Conservation (phyloP, 2,113 vertebrate genomes). For the Mionectes macconnelli region DNA sequence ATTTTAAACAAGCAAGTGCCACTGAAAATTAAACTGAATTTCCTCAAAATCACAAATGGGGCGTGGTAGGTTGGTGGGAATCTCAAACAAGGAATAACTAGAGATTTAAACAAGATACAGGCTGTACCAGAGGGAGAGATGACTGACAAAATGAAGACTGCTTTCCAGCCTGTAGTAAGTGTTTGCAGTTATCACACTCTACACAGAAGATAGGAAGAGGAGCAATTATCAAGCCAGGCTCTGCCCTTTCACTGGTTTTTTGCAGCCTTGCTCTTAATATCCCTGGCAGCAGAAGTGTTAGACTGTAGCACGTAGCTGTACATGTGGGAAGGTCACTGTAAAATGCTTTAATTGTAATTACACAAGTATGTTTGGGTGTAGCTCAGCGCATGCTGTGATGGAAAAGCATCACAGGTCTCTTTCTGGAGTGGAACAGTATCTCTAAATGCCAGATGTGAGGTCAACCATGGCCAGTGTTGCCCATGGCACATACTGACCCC, state of each 20-base stretch:
- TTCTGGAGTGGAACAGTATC: background rate
- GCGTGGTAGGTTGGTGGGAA: background rate
- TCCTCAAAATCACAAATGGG: background rate
- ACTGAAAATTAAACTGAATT: background rate
- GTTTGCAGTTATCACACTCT: background rate
- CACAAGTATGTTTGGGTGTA: background rate
- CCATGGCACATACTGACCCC: background rate
- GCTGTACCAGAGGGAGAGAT: background rate
- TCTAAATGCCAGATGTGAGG: background rate
- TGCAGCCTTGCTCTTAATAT: background rate
- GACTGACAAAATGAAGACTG: background rate
- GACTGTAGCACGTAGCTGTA: background rate
- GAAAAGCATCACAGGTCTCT: background rate
- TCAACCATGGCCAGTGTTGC: background rate
- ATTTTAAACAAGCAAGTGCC: background rate
- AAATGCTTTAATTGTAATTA: background rate
- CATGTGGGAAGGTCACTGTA: background rate
- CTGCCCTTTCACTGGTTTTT: background rate
- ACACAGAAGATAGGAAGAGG: background rate
- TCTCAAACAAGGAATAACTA: background rate
- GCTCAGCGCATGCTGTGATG: background rate
- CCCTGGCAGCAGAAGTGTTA: background rate
- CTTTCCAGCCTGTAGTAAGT: background rate
- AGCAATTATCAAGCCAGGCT: background rate
- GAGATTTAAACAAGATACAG: background rate